Percentiles rank a stretch among this genome's conserved stretches.
Evolutionary conservation across 2,113 vertebrate genomes (phyloP).

Genomic region (Acanthisitta chloris): DNA sequence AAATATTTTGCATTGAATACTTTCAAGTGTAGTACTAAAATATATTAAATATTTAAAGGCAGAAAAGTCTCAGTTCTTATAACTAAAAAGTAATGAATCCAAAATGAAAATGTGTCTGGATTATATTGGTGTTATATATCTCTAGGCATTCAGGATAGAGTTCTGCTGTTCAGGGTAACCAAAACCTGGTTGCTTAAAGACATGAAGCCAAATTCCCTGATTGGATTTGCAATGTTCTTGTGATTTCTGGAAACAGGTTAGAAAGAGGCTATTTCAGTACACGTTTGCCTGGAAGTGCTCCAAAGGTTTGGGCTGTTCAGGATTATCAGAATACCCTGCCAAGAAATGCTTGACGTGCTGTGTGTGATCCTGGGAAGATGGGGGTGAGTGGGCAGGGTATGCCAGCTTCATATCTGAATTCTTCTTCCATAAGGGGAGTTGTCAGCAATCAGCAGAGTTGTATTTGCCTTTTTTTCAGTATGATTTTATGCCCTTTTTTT

Average conservation of each 20-base stretch:
- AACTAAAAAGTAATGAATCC: neutral
- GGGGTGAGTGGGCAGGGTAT: neutral
- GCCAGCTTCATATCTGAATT: neutral
- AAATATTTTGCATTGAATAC: neutral
- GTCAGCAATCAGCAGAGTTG: neutral
- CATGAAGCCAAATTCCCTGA: neutral
- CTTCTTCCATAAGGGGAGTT: neutral
- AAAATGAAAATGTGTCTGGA: neutral
- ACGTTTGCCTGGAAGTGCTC: neutral
- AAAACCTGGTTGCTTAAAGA: neutral
- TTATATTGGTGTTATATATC: neutral
- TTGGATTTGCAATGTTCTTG: neutral
- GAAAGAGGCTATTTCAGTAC: conserved; percentile 6
- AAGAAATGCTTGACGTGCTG: neutral
- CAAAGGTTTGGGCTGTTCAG: neutral
- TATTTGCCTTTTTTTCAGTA: neutral
- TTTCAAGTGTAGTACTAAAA: neutral
- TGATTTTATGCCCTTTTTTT: neutral
- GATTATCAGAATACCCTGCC: neutral
- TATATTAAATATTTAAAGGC: neutral
- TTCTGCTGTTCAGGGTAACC: neutral
- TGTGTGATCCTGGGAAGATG: neutral
- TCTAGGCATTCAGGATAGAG: neutral
- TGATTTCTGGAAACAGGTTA: conserved; percentile 27
- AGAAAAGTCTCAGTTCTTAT: neutral